Base-by-base conservation (phyloP, 1,140 invertebrate species). In the Cephus cinctus region DNA sequence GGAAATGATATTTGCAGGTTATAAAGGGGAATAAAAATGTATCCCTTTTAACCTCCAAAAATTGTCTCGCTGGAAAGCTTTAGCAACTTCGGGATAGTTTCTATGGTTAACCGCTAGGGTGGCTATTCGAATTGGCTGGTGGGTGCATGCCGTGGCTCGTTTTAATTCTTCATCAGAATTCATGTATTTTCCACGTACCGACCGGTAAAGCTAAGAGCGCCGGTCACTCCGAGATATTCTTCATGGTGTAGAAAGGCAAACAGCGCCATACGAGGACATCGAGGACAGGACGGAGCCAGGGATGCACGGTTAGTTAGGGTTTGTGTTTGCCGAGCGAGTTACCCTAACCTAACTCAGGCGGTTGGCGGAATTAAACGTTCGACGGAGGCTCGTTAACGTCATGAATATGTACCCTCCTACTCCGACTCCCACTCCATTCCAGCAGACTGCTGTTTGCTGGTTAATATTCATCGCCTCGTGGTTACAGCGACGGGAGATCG, bases 331-430 rank as follows among this genome's bases (percentile, higher is more conserved):
- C 63, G 67, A 71, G 71, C 73, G 73, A 76, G 75, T 77, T 77
- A 77, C 71, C 68, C 71, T 73, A 71, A 73, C 69, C 66, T 61
- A 71, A 75, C 69, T 73, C 67, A 62, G 62, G 64, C 70, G 70
- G 64, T 75, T 77, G 73, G 71, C 73, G 75, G 75, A 77, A 77
- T 76, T 77, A 77, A 77, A 77, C 75, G 75, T 75, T 75, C 71
- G 71, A 66, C 73, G 66, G 70, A 67, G 73, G 69, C 75, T 77
- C 75, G 75, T 77, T 77, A 77, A 77, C 75, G 73, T 76, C 75
- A 77, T 77, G 75, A 77, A 77, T 77, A 76, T 76, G 75, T 77
- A 77, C 75, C 75, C 75, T 75, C 66, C 69, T 71, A 67, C 65
- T 63, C 61, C 59, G 50, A 30, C 41, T 46, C 50, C 57, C 58